A percentile compares a stretch with the other conserved stretches of the same genome.
Conservation (phyloP, 2,797 vertebrate genomes). For the Phylloscopus collybita region DNA sequence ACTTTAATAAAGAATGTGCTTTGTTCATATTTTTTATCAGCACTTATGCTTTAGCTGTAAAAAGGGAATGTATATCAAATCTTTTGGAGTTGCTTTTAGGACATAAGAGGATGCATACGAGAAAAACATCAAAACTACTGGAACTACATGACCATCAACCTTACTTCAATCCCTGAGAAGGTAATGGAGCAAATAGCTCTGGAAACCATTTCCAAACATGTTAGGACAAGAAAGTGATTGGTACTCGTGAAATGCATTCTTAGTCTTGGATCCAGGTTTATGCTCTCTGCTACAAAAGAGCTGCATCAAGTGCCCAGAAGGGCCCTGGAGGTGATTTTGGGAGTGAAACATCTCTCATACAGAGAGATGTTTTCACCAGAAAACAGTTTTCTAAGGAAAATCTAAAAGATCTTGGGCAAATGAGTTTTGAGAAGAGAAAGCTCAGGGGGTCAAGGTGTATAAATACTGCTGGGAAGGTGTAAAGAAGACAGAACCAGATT, state of each 20-base stretch:
- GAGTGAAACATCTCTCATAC: background rate
- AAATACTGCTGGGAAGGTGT: background rate
- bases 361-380: too few species aligned
- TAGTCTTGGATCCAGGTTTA: background rate
- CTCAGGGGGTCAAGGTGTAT: fast-evolving
- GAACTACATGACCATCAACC: background rate
- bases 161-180: background rate
- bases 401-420: background rate
- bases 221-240: background rate
- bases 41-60: background rate
- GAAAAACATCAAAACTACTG: background rate
- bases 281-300: background rate
- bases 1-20: background rate
- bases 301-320: background rate
- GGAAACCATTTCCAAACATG: background rate
- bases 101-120: background rate
- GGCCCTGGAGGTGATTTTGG: background rate
- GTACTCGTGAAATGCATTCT: background rate
- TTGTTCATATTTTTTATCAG: background rate
- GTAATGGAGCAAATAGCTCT: background rate
- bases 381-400: too few species aligned
- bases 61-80: background rate
- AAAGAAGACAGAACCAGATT: background rate
- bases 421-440: background rate
- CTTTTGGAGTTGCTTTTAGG: background rate